Evolutionary conservation across 2,113 vertebrate genomes (phyloP).

Genomic region (Brachyistius frenatus): DNA sequence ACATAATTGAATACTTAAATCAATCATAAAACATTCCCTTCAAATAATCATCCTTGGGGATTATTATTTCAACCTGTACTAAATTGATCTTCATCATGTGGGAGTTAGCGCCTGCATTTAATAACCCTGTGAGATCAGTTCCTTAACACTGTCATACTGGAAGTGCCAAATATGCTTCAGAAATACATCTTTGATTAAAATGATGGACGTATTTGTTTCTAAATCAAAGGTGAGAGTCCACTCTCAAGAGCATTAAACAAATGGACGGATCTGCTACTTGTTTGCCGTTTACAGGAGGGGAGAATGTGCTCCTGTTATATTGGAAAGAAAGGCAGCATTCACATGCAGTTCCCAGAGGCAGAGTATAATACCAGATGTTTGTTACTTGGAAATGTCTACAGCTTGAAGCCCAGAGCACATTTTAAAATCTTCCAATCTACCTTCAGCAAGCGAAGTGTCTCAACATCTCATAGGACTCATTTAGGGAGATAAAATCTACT

Average conservation of each 20-base stretch:
- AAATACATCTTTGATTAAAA: constrained; percentile 1
- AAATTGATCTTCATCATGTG: neutral
- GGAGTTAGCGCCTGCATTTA: neutral
- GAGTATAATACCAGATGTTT: constrained; percentile 43
- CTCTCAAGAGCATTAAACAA: neutral
- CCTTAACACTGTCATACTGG: neutral
- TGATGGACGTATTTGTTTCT: neutral
- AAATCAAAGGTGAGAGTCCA: neutral
- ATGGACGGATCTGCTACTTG: constrained; percentile 1
- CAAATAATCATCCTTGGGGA: neutral
- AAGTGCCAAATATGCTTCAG: neutral
- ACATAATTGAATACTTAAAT: neutral
- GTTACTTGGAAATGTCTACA: constrained; percentile 21
- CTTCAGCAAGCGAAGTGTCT: constrained; percentile 10
- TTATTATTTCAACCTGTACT: neutral
- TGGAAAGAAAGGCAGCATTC: constrained; percentile 14
- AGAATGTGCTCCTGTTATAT: constrained; percentile 17
- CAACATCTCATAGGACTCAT: neutral
- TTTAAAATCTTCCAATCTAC: constrained; percentile 7
- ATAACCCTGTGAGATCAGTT: neutral
- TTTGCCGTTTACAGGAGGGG: too few species aligned
- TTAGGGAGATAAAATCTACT: neutral
- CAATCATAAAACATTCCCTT: neutral
- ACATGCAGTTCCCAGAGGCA: constrained; percentile 12
- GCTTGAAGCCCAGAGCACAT: constrained; percentile 10